These are phyloP conservation scores for Idaea dimidiata DNA, from an alignment of 2,888 invertebrate species.

Conservation along the genomic window DNA sequence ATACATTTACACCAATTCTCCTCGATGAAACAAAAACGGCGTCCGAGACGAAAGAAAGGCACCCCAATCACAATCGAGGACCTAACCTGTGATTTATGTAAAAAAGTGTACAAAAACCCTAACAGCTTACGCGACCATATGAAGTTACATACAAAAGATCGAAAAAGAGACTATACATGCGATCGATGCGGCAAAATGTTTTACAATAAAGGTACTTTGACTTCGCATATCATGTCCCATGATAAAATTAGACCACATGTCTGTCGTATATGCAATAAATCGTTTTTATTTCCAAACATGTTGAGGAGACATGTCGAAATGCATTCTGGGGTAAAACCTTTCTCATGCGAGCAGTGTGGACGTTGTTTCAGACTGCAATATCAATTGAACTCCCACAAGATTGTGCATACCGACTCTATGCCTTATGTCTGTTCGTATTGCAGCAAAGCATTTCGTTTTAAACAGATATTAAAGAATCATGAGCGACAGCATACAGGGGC, in stretches of 20 bases:
- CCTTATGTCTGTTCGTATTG: constrained; percentile 89
- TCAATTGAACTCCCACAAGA: constrained; percentile 86
- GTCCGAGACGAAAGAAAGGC: constrained; percentile 58
- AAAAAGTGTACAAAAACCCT: constrained; percentile 64
- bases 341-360: constrained; percentile 69
- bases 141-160: constrained; percentile 77
- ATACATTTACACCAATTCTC: constrained; percentile 53
- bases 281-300: constrained; percentile 70
- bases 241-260: constrained; percentile 64
- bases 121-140: constrained; percentile 74
- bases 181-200: constrained; percentile 73
- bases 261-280: constrained; percentile 68
- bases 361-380: constrained; percentile 82
- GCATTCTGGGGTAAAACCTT: constrained; percentile 69
- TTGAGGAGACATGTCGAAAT: constrained; percentile 67
- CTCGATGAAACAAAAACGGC: constrained; percentile 45
- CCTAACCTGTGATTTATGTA: constrained; percentile 61
- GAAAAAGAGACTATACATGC: constrained; percentile 66
- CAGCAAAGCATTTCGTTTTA: constrained; percentile 87
- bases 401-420: constrained; percentile 89
- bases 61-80: constrained; percentile 64
- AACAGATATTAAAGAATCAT: constrained; percentile 87
- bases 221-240: constrained; percentile 68
- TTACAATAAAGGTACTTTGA: constrained; percentile 68
- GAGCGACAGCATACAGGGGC: constrained; percentile 86